A percentile compares a stretch with the other conserved stretches of the same genome.
These are phyloP conservation scores for Liopterus haemorrhoidalis DNA, from an alignment of 2,888 invertebrate genomes.

Conservation along the genomic window DNA sequence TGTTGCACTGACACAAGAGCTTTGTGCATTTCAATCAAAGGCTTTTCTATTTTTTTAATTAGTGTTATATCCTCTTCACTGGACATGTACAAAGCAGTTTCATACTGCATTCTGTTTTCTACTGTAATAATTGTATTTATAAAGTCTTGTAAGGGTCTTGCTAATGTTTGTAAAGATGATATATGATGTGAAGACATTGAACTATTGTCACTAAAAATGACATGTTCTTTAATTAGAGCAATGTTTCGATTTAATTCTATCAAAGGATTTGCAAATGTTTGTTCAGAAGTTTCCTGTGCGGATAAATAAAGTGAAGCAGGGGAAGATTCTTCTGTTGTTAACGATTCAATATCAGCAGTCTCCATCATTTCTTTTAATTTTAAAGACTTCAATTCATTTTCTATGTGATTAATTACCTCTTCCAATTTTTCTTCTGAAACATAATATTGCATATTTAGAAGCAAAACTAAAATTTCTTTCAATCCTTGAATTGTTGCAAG, in stretches of 20 bases:
- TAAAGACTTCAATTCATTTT: too few relatives aligned
- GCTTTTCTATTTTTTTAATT: constrained; percentile 46
- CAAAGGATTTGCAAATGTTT: constrained; percentile 29
- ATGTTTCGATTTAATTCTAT: constrained; percentile 45
- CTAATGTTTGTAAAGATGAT: constrained; percentile 53
- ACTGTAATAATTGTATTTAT: constrained; percentile 39
- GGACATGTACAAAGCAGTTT: constrained; percentile 27
- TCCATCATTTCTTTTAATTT: too few relatives aligned
- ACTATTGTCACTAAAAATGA: constrained; percentile 47
- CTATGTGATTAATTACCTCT: too few relatives aligned
- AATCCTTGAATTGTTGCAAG: too few relatives aligned
- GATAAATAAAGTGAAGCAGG: too few relatives aligned
- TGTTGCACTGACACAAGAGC: constrained; percentile 47
- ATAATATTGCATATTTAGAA: too few relatives aligned
- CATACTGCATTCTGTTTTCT: constrained; percentile 37
- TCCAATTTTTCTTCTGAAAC: too few relatives aligned
- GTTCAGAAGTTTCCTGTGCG: constrained; percentile 20
- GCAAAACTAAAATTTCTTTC: too few relatives aligned
- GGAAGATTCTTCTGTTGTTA: too few relatives aligned
- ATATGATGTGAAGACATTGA: constrained; percentile 56
- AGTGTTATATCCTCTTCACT: constrained; percentile 32
- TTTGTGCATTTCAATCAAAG: constrained; percentile 47
- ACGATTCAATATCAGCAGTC: too few relatives aligned
- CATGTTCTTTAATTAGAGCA: constrained; percentile 48
- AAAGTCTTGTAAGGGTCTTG: constrained; percentile 46